Percentiles rank a stretch among this genome's conserved stretches.
These are phyloP conservation scores for Protophormia terraenovae DNA, from an alignment of 2,888 invertebrate genomes.

Conservation along the genomic window DNA sequence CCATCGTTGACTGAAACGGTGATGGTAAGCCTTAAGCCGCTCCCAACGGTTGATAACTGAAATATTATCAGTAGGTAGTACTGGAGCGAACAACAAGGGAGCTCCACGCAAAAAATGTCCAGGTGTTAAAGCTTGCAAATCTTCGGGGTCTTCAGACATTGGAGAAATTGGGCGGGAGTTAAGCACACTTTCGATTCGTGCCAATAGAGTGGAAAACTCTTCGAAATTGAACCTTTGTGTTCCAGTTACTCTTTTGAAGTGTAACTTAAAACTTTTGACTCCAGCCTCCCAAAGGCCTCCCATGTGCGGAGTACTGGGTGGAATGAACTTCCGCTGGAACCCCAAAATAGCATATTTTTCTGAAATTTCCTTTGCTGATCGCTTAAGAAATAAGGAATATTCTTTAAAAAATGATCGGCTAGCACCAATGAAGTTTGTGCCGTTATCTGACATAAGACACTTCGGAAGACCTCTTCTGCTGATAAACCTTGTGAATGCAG, in stretches of 20 bases:
- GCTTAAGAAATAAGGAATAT: background rate
- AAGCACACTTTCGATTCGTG: background rate
- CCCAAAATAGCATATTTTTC: background rate
- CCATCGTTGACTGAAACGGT: background rate
- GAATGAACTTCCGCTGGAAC: background rate
- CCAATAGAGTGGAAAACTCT: background rate
- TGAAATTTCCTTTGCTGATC: background rate
- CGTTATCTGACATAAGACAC: background rate
- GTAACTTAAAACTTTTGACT: no score
- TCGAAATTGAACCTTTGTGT: background rate
- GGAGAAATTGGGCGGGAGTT: background rate
- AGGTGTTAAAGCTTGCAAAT: background rate
- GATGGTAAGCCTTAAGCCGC: background rate
- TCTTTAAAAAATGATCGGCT: background rate
- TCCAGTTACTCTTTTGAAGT: background rate
- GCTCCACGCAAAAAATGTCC: background rate
- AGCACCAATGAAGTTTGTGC: background rate
- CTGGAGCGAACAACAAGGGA: background rate
- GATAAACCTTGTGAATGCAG: background rate
- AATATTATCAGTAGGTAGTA: background rate
- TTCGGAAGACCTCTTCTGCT: background rate
- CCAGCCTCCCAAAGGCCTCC: no score
- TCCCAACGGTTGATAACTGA: background rate
- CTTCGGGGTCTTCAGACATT: background rate
- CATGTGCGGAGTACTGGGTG: background rate